Evolutionary conservation across 1,140 invertebrate genomes (phyloP).

Genomic region (Apis laboriosa): DNA sequence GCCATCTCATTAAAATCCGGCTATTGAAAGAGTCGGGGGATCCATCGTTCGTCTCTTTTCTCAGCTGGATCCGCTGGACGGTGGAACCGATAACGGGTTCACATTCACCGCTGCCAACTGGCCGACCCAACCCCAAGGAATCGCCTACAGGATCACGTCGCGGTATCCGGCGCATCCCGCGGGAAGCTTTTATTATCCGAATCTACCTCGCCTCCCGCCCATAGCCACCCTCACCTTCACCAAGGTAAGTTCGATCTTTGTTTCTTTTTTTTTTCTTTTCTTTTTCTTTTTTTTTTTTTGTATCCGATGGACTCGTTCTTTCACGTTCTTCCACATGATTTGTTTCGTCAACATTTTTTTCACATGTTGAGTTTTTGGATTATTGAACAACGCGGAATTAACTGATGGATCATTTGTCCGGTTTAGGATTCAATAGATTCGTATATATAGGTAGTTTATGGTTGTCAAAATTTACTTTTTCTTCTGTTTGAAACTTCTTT

Average conservation of each 20-base stretch:
- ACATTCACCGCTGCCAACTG: constrained; percentile 98
- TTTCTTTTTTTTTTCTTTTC: no score
- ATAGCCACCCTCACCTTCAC: constrained; percentile 95
- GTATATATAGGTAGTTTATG: no score
- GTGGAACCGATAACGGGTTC: constrained; percentile 97
- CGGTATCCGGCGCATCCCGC: constrained; percentile 94
- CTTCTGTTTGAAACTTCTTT: no score
- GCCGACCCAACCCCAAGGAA: constrained; percentile 93
- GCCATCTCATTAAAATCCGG: constrained; percentile 39
- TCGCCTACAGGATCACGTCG: constrained; percentile 94
- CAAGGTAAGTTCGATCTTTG: constrained; percentile 83
- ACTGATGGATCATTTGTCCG: no score
- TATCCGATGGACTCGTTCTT: no score
- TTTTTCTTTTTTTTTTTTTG: no score
- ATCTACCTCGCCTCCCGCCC: constrained; percentile 91
- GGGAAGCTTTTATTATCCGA: constrained; percentile 97
- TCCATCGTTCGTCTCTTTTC: constrained; percentile 47
- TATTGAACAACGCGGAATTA: no score
- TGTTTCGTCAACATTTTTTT: no score
- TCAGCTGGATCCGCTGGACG: constrained; percentile 96
- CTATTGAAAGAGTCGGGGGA: constrained; percentile 15
- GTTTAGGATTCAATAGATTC: no score
- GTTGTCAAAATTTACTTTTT: no score
- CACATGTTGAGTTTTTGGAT: no score
- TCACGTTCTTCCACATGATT: no score